A percentile compares a stretch with the other conserved stretches of the same genome.
phyloP scores from a whole-genome alignment of 2,888 invertebrate genomes.

The Pterobdella sp. region DNA sequence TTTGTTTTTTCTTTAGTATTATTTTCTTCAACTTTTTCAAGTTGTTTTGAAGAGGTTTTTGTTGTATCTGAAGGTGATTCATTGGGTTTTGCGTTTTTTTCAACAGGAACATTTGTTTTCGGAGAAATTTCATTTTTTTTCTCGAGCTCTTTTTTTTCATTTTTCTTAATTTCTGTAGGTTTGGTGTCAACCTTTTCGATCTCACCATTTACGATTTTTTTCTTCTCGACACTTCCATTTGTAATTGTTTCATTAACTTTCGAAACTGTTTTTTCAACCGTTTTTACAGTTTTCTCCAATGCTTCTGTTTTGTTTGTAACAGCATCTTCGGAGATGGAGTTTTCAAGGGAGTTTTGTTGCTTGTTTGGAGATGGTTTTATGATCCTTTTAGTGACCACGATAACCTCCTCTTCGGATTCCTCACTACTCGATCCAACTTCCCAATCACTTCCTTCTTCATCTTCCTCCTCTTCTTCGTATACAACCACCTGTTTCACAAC shows the following conservation, averaged over 20 bases:
- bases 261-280: not conserved
- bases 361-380: not conserved
- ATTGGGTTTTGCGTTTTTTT: not conserved
- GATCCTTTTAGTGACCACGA: not conserved
- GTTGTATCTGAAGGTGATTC: too few relatives aligned
- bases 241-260: not conserved
- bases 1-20: not conserved
- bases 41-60: too few relatives aligned
- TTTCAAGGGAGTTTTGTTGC: not conserved
- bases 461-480: slow-evolving; percentile 7
- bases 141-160: not conserved
- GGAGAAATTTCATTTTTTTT: not conserved
- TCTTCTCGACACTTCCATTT: not conserved
- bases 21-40: not conserved
- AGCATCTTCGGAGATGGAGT: not conserved
- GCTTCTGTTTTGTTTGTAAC: too few relatives aligned
- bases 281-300: not conserved
- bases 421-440: not conserved
- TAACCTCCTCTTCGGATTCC: not conserved
- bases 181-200: not conserved
- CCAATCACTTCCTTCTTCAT: slow-evolving; percentile 1
- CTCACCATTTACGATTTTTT: not conserved
- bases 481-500: not conserved
- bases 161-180: not conserved
- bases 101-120: not conserved